Percentiles rank a stretch among this genome's conserved stretches.
Conservation (phyloP, 2,113 vertebrate genomes). For the Lamprologus ornatipinnis region DNA sequence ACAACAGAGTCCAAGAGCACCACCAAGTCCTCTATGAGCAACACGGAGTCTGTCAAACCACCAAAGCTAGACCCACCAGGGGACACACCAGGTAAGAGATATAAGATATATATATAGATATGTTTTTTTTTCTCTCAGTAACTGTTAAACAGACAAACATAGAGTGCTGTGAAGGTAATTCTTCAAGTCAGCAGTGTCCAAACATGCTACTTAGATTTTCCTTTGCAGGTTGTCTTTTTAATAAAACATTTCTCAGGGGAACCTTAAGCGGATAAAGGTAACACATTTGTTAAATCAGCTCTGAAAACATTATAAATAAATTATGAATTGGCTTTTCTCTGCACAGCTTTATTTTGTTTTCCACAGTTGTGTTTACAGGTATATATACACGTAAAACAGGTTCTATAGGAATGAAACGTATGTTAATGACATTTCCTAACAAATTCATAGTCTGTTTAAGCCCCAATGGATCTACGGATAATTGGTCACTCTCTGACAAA, state of each 20-base stretch:
- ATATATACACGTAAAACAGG: background rate
- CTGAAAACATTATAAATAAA: background rate
- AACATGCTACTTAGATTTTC: background rate
- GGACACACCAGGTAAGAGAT: conserved; percentile 70
- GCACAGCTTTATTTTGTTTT: background rate
- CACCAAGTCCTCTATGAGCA: conserved; percentile 58
- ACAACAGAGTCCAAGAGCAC: conserved; percentile 68
- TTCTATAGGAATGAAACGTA: background rate
- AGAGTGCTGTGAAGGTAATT: background rate
- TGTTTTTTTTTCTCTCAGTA: background rate
- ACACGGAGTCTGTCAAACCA: conserved; percentile 67
- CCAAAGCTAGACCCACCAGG: conserved; percentile 61
- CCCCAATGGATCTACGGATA: background rate
- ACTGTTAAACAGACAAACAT: background rate
- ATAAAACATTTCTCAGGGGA: background rate
- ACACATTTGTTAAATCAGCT: background rate
- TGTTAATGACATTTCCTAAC: background rate
- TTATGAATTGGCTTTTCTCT: background rate
- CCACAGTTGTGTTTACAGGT: background rate
- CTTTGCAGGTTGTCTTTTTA: background rate
- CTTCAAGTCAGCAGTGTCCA: background rate
- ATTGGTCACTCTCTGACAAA: background rate
- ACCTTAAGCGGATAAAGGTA: background rate
- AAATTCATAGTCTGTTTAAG: background rate
- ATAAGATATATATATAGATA: background rate